Evolutionary conservation across 2,113 vertebrate genomes (phyloP).

Genomic region (Oncorhynchus tshawytscha): DNA sequence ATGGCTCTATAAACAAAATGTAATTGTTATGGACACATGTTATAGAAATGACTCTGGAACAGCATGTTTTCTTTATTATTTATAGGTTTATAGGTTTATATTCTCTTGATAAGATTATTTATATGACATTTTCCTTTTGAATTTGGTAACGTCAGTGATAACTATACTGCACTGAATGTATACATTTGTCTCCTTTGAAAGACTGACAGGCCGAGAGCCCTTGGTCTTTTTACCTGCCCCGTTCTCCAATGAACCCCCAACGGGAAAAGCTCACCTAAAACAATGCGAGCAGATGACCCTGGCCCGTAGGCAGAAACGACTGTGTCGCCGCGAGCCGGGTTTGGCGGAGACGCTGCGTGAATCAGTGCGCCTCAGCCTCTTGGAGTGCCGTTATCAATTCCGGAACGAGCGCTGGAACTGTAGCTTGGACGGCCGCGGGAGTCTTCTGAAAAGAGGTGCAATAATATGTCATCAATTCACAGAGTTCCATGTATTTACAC

Average conservation of each 20-base stretch:
- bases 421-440: slow-evolving; percentile 89
- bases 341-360: slow-evolving; percentile 91
- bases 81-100: no score
- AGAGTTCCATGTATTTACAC: neutral
- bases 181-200: slow-evolving; percentile 36
- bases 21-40: no score
- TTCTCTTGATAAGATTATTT: neutral
- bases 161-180: neutral
- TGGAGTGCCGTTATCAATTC: slow-evolving; percentile 95
- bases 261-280: slow-evolving; percentile 84
- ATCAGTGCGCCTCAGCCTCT: slow-evolving; percentile 85
- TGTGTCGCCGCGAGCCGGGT: slow-evolving; percentile 91
- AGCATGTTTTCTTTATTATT: no score
- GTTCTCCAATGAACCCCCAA: slow-evolving; percentile 69
- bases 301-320: slow-evolving; percentile 86
- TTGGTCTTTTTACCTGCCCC: slow-evolving; percentile 82
- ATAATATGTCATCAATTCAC: neutral
- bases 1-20: no score
- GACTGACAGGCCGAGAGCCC: slow-evolving; percentile 90
- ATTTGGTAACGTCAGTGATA: no score
- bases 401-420: slow-evolving; percentile 97
- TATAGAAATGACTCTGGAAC: no score
- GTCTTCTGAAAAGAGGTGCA: slow-evolving; percentile 92
- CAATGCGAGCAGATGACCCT: slow-evolving; percentile 93
- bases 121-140: neutral